Evolutionary conservation across 2,113 vertebrate species (phyloP), one percentile per base, ranked within the genome.

Genomic region (Caranx ignobilis): DNA sequence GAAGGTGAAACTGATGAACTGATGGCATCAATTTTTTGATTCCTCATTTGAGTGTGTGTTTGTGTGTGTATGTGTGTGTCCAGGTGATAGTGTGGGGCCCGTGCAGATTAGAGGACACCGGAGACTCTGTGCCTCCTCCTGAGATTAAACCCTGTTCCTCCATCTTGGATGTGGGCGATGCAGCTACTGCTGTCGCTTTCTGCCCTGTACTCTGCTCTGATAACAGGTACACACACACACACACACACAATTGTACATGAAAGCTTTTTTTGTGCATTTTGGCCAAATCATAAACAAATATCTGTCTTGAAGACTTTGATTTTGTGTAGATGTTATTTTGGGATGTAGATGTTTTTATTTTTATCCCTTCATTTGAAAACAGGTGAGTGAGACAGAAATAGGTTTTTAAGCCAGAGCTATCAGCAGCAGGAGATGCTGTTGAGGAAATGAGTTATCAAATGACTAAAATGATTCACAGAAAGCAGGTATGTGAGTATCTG

Each of bases 61-160:
- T 82, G 2, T 21, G 15, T 83, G 39, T 57, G 13, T 81, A 47
- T 74, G 32, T 81, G 9, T 77, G 47, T 86, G 31, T 71, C n/a
- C 82, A 99, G 98, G 95, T 98, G 57, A 95, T 99, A 12, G 92
- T 96, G 32, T 99, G 98, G 98, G 97, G 97, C 8, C 93, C 93
- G 1, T 95, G 95, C 18, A 81, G 91, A 43, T 85, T 88, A 19
- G 82, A 81, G 10, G 63, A 82, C 15, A 80, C 78, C 18, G 73
- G 74, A 59, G 87, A 92, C 7, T 87, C 89, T 1, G 26, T 3
- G 6, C 43, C 11, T 57, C 68, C 60, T 62, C 89, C 81, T 47
- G 71, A 83, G 60, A 54, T 98, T 16, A 93, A 90, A 31, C 97
- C 96, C 9, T 95, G 96, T 76, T 99, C 97, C 47, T 94, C 96